Evolutionary conservation across 2,888 invertebrate species (phyloP).

Genomic region (Scaptomyza flava): DNA sequence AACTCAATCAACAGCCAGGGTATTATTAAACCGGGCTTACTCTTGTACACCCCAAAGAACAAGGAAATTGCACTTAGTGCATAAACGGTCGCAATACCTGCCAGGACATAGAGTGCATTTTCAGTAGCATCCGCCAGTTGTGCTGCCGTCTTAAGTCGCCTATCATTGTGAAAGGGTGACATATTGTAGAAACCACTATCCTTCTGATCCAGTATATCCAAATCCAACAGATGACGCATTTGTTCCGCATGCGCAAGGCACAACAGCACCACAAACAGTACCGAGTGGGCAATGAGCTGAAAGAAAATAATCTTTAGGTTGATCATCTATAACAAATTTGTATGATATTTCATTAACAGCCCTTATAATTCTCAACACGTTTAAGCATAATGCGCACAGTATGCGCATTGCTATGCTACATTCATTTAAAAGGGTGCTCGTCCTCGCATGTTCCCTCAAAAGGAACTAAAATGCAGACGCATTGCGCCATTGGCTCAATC

Average conservation of each 20-base stretch:
- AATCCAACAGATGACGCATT: slow-evolving; percentile 82
- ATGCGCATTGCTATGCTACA: fast-evolving
- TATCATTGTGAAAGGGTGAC: slow-evolving; percentile 81
- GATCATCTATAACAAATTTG: background rate
- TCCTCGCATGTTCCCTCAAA: slow-evolving; percentile 46
- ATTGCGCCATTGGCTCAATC: slow-evolving; percentile 71
- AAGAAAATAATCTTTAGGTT: background rate
- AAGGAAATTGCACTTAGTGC: slow-evolving; percentile 81
- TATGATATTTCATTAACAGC: background rate
- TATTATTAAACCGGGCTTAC: slow-evolving; percentile 81
- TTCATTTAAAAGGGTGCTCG: slow-evolving; percentile 78
- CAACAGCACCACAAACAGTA: slow-evolving; percentile 82
- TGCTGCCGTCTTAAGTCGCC: slow-evolving; percentile 80
- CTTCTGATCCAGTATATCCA: slow-evolving; percentile 84
- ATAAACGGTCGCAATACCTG: slow-evolving; percentile 75
- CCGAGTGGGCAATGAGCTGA: slow-evolving; percentile 83
- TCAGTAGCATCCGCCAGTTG: slow-evolving; percentile 82
- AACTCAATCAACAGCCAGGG: slow-evolving; percentile 83
- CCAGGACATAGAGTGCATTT: slow-evolving; percentile 76
- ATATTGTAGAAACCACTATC: slow-evolving; percentile 83
- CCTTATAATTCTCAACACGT: slow-evolving; percentile 47
- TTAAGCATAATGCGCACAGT: slow-evolving; percentile 1
- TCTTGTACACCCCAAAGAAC: slow-evolving; percentile 83
- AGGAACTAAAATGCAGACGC: slow-evolving; percentile 64
- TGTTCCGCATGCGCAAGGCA: slow-evolving; percentile 84